Percentiles rank a stretch among this genome's conserved stretches.
These are phyloP conservation scores for Pediacus dermestoides DNA, from an alignment of 2,888 invertebrate species.

Conservation along the genomic window DNA sequence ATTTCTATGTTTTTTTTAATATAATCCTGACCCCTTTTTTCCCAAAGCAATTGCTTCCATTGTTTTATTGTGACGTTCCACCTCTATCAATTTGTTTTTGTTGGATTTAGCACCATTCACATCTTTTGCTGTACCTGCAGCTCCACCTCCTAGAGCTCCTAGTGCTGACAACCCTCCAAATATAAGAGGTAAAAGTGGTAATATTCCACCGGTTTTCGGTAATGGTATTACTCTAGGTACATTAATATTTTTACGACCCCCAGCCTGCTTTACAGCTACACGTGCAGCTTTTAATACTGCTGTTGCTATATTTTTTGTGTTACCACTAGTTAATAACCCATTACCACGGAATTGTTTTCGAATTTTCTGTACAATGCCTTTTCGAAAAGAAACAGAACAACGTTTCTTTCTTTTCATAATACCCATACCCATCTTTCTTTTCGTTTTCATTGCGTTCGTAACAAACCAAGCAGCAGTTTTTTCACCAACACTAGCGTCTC, in stretches of 20 bases:
- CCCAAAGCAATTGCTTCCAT: conserved; percentile 43
- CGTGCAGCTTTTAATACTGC: too few species aligned
- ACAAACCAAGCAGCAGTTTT: conserved; percentile 34
- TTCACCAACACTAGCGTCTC: conserved; percentile 35
- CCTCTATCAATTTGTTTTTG: conserved; percentile 36
- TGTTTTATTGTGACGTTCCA: conserved; percentile 37
- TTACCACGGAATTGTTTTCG: too few species aligned
- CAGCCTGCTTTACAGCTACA: too few species aligned
- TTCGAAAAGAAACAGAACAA: conserved; percentile 10
- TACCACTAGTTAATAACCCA: too few species aligned
- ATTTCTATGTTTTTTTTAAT: conserved; percentile 23
- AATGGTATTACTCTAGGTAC: conserved; percentile 30
- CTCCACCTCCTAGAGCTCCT: conserved; percentile 41
- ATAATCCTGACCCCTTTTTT: conserved; percentile 30
- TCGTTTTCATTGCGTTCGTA: conserved; percentile 36
- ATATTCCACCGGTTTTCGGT: too few species aligned
- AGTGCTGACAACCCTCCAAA: conserved; percentile 39
- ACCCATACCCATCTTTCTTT: conserved; percentile 32
- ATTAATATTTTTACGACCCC: too few species aligned
- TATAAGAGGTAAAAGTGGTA: conserved; percentile 34
- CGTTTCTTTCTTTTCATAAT: conserved; percentile 13
- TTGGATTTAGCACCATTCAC: conserved; percentile 37
- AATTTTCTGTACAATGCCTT: too few species aligned
- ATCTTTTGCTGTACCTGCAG: conserved; percentile 39
- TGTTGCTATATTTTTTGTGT: too few species aligned